phyloP scores from a whole-genome alignment of 2,113 vertebrate genomes.

The Brachirus orientalis region DNA sequence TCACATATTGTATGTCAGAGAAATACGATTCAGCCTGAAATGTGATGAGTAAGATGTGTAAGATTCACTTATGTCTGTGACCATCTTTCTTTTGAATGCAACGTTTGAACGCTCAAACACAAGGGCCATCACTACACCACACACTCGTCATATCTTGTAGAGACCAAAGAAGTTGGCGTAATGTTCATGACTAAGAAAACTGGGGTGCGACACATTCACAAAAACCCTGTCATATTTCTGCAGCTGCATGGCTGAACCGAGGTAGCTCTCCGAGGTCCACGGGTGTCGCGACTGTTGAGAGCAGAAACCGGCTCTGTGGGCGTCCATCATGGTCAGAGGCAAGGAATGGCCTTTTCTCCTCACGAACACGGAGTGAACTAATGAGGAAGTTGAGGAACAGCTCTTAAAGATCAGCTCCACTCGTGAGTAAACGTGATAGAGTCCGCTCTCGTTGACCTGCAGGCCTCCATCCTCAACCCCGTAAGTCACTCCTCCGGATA shows the following conservation, averaged over 20 bases:
- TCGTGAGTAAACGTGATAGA: conserved; percentile 89
- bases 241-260: conserved; percentile 58
- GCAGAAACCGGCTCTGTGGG: conserved; percentile 67
- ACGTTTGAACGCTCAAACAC: background rate
- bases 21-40: conserved; percentile 17
- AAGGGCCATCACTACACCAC: background rate
- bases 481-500: conserved; percentile 78
- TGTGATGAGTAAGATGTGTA: conserved; percentile 17
- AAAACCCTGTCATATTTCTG: conserved; percentile 63
- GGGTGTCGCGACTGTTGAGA: background rate
- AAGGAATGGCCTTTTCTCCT: background rate
- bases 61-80: conserved; percentile 8
- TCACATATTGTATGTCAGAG: background rate
- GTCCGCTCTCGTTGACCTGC: conserved; percentile 83
- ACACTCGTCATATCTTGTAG: conserved; percentile 70
- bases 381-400: conserved; percentile 70
- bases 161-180: conserved; percentile 80
- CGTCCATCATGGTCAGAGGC: conserved; percentile 58
- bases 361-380: conserved; percentile 80
- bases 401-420: conserved; percentile 80
- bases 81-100: background rate
- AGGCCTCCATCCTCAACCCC: conserved; percentile 73
- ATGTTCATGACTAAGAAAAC: conserved; percentile 43
- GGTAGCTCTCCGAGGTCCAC: conserved; percentile 73
- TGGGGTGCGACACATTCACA: conserved; percentile 73